Evolutionary conservation across 2,113 vertebrate species (phyloP), one percentile per base, ranked within the genome.

Genomic region (Gallinago paraguaiae): DNA sequence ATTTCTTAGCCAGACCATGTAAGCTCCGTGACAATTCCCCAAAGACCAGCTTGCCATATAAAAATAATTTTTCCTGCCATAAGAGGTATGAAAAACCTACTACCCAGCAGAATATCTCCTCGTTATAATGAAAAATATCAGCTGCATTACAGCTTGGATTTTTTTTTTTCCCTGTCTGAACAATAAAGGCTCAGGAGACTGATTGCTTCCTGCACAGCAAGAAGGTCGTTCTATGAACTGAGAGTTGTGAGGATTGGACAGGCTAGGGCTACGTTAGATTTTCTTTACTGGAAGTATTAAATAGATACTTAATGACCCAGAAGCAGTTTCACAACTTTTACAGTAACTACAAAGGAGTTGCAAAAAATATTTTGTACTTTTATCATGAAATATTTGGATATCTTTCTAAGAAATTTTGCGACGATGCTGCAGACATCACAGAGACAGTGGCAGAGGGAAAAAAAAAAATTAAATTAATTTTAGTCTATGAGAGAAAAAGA

Each of bases 61-160:
- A 91, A 89, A 91, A 60, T 48, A 87, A 77, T 70, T 78, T 67
- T 6, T 67, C 17, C 46, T 89, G 77, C 54, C 27, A 57, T 39
- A 74, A 84, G 56, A 63, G 20, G 69, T 89, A 48, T 45, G 60
- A 81, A 94, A 91, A 83, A 53, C 60, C 27, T 79, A 56, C 37
- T 71, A 50, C 28, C 25, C 56, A 76, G 37, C 41, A 67, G 31
- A 87, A n/a, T 59, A 82, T 59, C 43, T 75, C 28, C 43, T 92
- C 5, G 2, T 82, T 93, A 92, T 64, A 92, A 71, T 76, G 82
- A 93, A 87, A 94, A 94, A 90, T 85, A 67, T 35, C 61, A n/a
- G 31, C 59, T 75, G 28, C 53, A 68, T 88, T 95, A 57, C 5
- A 5, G 11, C 24, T 82, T 78, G 41, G 56, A 54, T 24, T 60